Conservation (phyloP, 2,888 invertebrate species). For the Drosophila algonquin region DNA sequence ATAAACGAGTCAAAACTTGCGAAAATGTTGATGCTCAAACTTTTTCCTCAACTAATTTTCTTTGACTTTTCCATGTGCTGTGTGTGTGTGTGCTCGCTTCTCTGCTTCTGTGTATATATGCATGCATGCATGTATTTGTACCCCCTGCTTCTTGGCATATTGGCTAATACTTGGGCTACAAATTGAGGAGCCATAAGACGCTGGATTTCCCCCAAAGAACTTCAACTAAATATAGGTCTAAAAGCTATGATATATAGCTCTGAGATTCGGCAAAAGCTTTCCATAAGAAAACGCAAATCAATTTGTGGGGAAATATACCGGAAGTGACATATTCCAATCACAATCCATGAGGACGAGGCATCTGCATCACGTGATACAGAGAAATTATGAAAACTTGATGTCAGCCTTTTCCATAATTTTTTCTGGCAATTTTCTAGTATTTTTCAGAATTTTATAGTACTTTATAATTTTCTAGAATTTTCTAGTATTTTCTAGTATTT, state of each 20-base stretch:
- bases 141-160: conserved; percentile 17
- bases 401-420: too few relatives aligned
- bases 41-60: conserved; percentile 57
- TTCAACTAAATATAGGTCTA: background rate
- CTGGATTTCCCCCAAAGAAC: background rate
- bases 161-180: conserved; percentile 35
- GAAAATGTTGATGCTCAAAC: conserved; percentile 66
- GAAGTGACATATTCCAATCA: too few relatives aligned
- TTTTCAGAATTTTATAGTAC: too few relatives aligned
- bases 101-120: conserved; percentile 2
- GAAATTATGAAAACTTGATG: too few relatives aligned
- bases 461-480: too few relatives aligned
- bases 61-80: conserved; percentile 33
- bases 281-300: too few relatives aligned
- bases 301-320: too few relatives aligned
- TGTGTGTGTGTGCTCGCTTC: background rate
- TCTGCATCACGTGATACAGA: too few relatives aligned
- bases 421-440: too few relatives aligned
- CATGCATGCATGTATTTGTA: background rate
- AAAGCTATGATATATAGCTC: background rate
- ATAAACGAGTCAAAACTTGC: conserved; percentile 58
- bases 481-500: too few relatives aligned
- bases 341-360: too few relatives aligned
- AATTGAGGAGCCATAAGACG: conserved; percentile 27
- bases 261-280: too few relatives aligned